Percentiles rank a stretch among this genome's conserved stretches.
phyloP scores from a whole-genome alignment of 2,113 vertebrate species.

The Merops nubicus region DNA sequence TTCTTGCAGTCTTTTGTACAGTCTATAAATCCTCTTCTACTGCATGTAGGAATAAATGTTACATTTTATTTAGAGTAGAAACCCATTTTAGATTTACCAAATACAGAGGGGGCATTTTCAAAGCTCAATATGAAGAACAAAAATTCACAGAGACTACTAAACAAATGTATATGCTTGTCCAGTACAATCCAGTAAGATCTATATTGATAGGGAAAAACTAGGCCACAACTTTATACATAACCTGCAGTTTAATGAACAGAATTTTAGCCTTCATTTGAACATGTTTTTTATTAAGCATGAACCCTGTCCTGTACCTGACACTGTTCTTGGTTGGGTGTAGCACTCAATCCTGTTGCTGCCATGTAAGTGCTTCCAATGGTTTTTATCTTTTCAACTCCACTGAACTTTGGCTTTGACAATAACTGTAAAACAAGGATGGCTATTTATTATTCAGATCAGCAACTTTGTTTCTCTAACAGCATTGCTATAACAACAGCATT shows the following conservation, averaged over 20 bases:
- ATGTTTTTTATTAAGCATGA: not conserved
- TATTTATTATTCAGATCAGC: not conserved
- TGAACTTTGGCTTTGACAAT: slow-evolving; percentile 97
- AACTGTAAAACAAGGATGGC: slow-evolving; percentile 75
- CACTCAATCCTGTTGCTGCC: slow-evolving; percentile 94
- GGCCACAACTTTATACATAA: not conserved
- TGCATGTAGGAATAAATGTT: not conserved
- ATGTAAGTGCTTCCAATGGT: slow-evolving; percentile 99
- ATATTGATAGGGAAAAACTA: not conserved
- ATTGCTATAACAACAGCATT: not conserved
- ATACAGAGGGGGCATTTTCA: not conserved
- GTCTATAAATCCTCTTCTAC: not conserved
- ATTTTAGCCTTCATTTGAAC: not conserved
- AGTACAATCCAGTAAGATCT: not conserved
- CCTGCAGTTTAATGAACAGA: not conserved
- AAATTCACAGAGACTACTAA: not conserved
- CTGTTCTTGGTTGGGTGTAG: slow-evolving; percentile 89
- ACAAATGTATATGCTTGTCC: not conserved
- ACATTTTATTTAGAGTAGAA: not conserved
- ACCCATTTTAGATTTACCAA: not conserved
- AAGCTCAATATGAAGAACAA: not conserved
- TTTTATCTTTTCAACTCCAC: slow-evolving; percentile 98
- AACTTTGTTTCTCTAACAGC: not conserved
- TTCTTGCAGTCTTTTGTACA: not conserved
- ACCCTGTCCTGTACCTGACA: slow-evolving; percentile 79